phyloP scores from a whole-genome alignment of 2,797 vertebrate species.

The Taenioides sp. region DNA sequence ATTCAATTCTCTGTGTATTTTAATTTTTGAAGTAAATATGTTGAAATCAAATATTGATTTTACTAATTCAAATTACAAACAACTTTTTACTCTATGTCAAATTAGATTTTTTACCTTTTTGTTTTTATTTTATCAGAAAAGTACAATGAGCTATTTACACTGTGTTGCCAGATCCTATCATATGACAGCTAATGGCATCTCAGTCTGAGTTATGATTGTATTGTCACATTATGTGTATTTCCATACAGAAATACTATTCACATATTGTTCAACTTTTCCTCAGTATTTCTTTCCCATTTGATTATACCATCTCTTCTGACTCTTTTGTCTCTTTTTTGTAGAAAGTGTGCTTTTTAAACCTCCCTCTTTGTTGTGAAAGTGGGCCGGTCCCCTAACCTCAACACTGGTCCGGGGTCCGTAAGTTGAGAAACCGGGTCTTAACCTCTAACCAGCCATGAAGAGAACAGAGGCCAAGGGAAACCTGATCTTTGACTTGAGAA shows the following conservation, averaged over 20 bases:
- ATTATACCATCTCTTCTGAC: constrained; percentile 10
- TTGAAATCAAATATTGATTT: too few species aligned
- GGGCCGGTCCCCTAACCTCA: constrained; percentile 55
- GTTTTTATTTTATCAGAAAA: too few species aligned
- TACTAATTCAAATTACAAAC: too few species aligned
- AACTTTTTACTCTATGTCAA: too few species aligned
- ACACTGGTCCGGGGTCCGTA: constrained; percentile 61
- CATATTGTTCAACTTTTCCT: not conserved
- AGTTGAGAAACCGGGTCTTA: constrained; percentile 62
- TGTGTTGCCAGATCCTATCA: too few species aligned
- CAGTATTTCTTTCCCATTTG: not conserved
- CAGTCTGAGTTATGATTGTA: too few species aligned
- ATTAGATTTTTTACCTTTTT: too few species aligned
- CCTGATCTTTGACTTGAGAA: constrained; percentile 74
- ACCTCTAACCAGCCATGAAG: constrained; percentile 71
- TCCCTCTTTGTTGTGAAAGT: constrained; percentile 23
- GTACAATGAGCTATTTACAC: too few species aligned
- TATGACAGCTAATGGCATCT: not conserved
- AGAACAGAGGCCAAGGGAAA: constrained; percentile 68
- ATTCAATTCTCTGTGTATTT: too few species aligned
- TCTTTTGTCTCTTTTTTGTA: not conserved
- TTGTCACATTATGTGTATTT: not conserved
- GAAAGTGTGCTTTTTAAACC: constrained; percentile 44
- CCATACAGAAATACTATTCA: not conserved
- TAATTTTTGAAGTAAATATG: too few species aligned